Evolutionary conservation across 2,113 vertebrate species (phyloP).

Genomic region (Platysternon megacephalum): DNA sequence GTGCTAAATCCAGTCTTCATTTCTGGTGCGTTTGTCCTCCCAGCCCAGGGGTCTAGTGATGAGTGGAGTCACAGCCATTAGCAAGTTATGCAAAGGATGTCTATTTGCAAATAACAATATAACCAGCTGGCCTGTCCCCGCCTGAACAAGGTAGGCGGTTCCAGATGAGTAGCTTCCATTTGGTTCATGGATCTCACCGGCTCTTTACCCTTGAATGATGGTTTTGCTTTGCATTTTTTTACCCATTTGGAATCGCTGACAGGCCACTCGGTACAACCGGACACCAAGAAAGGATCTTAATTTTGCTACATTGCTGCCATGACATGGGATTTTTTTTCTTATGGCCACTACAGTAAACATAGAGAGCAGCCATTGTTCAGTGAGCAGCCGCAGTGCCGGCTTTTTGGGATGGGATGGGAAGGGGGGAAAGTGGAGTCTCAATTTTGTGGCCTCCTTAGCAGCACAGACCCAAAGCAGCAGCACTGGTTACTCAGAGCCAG

Average conservation of each 20-base stretch:
- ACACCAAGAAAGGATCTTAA: neutral
- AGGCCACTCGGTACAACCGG: neutral
- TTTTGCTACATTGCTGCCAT: neutral
- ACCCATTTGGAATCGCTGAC: neutral
- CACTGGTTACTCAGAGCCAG: neutral
- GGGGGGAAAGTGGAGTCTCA: neutral
- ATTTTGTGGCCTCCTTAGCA: neutral
- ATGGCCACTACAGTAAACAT: accelerated
- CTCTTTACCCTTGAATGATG: neutral
- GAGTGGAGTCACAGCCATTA: constrained; percentile 16
- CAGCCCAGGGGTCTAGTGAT: neutral
- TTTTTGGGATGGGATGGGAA: neutral
- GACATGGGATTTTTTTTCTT: neutral
- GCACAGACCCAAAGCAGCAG: neutral
- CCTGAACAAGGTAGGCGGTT: neutral
- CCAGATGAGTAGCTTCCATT: neutral
- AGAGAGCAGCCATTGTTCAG: neutral
- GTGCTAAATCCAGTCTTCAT: constrained; percentile 23
- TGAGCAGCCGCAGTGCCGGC: neutral
- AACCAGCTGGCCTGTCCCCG: neutral
- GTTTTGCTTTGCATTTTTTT: neutral
- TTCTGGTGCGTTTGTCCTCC: neutral
- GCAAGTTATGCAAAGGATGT: neutral
- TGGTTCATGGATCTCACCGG: neutral
- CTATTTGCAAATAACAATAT: neutral